Percentiles rank a stretch among this genome's conserved stretches.
phyloP scores from a whole-genome alignment of 2,888 invertebrate genomes.

The Morpho achilles region DNA sequence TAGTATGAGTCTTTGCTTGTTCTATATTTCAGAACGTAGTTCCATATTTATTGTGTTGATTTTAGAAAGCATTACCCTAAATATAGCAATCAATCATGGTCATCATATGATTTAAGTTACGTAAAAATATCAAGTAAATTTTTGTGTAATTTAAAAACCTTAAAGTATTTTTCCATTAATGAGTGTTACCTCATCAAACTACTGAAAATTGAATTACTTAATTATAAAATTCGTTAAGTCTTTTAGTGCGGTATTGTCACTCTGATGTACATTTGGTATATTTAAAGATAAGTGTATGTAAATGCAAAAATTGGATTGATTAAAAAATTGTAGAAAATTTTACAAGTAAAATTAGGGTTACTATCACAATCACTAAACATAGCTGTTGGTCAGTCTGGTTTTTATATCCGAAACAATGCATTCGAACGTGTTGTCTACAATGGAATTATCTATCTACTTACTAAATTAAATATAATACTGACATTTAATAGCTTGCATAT shows the following conservation, averaged over 20 bases:
- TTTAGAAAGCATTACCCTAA: no score
- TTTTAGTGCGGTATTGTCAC: constrained; percentile 33
- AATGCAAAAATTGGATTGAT: constrained; percentile 25
- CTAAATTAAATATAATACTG: constrained; percentile 21
- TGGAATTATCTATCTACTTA: constrained; percentile 11
- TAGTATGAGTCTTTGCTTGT: no score
- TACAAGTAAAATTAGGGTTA: constrained; percentile 17
- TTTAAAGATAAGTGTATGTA: constrained; percentile 20
- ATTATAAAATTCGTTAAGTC: constrained; percentile 29
- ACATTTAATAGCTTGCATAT: constrained; percentile 13
- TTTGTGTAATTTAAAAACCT: no score
- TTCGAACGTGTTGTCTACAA: background rate
- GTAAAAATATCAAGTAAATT: no score
- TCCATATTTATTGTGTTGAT: no score
- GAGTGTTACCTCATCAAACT: constrained; percentile 27
- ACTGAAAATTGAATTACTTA: constrained; percentile 23
- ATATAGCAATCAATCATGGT: no score
- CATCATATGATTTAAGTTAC: no score
- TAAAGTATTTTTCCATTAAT: no score
- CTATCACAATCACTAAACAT: constrained; percentile 13
- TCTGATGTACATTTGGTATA: constrained; percentile 23
- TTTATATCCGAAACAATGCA: constrained; percentile 3
- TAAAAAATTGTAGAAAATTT: constrained; percentile 19
- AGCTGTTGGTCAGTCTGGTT: constrained; percentile 17
- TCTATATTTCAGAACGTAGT: no score